phyloP scores from a whole-genome alignment of 2,888 invertebrate species.

The Cosmia pyralina region DNA sequence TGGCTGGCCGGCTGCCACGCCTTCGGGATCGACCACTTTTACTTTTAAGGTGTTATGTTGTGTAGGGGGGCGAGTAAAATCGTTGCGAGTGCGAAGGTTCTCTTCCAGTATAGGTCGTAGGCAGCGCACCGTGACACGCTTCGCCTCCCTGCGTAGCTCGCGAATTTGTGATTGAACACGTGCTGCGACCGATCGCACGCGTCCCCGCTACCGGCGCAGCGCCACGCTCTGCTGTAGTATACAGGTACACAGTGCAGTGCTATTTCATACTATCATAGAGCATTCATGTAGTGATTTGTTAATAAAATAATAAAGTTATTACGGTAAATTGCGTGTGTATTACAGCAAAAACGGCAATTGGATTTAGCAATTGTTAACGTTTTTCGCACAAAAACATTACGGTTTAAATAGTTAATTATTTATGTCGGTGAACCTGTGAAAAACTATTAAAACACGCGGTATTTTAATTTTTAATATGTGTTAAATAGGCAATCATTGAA shows the following conservation, averaged over 20 bases:
- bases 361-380: slow-evolving; percentile 19
- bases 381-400: slow-evolving; percentile 19
- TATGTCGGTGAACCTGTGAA: background rate
- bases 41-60: slow-evolving; percentile 81
- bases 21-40: slow-evolving; percentile 87
- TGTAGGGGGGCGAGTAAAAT: slow-evolving; percentile 80
- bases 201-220: slow-evolving; percentile 43
- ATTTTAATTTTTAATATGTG: background rate
- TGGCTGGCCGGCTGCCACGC: slow-evolving; percentile 73
- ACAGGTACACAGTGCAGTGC: slow-evolving; percentile 63
- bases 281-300: slow-evolving; percentile 59
- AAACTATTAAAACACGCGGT: background rate
- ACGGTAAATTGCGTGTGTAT: slow-evolving; percentile 18
- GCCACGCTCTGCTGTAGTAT: slow-evolving; percentile 28
- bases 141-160: slow-evolving; percentile 70
- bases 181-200: slow-evolving; percentile 61
- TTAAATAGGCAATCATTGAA: background rate
- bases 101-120: slow-evolving; percentile 74
- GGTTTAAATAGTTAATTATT: background rate
- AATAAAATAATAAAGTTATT: slow-evolving; percentile 28
- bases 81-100: slow-evolving; percentile 70
- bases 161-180: slow-evolving; percentile 69
- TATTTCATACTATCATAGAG: slow-evolving; percentile 26
- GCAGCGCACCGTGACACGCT: slow-evolving; percentile 72
- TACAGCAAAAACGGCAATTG: slow-evolving; percentile 4